These are phyloP conservation scores for Galerucella calmariensis DNA, from an alignment of 2,888 invertebrate genomes.

Conservation along the genomic window DNA sequence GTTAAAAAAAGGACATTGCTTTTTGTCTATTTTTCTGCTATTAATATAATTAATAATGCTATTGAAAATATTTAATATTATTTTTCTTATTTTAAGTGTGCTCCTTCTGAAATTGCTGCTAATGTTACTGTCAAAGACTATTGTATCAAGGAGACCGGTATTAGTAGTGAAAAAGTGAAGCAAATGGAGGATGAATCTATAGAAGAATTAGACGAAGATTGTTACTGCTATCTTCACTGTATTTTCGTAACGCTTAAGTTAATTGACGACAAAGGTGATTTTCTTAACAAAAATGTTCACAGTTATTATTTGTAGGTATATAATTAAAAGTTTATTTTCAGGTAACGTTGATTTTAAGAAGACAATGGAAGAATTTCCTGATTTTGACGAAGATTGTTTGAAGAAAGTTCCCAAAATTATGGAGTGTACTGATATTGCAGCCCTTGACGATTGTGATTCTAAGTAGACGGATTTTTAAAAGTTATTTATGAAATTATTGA, in stretches of 20 bases:
- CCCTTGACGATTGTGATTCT: constrained; percentile 33
- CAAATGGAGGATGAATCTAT: constrained; percentile 31
- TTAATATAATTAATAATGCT: not conserved
- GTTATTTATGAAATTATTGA: too few relatives aligned
- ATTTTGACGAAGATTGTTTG: constrained; percentile 42
- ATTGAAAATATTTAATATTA: not conserved
- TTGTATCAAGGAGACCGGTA: constrained; percentile 38
- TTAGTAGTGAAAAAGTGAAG: constrained; percentile 33
- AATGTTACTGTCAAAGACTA: constrained; percentile 32
- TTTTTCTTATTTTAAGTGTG: constrained; percentile 24
- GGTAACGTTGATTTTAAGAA: constrained; percentile 15
- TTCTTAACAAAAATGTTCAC: too few relatives aligned
- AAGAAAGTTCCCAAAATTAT: constrained; percentile 37
- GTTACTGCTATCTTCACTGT: constrained; percentile 38
- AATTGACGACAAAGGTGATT: constrained; percentile 31
- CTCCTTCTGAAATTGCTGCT: not conserved
- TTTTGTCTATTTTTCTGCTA: too few relatives aligned
- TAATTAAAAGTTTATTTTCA: not conserved
- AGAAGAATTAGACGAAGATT: constrained; percentile 35
- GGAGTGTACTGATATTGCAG: constrained; percentile 42
- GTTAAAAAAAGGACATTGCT: too few relatives aligned
- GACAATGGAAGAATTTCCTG: constrained; percentile 24
- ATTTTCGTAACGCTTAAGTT: constrained; percentile 27
- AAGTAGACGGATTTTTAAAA: too few relatives aligned
- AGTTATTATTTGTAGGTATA: too few relatives aligned